phyloP scores from a whole-genome alignment of 2,113 vertebrate genomes.

The Myotis lucifugus region DNA sequence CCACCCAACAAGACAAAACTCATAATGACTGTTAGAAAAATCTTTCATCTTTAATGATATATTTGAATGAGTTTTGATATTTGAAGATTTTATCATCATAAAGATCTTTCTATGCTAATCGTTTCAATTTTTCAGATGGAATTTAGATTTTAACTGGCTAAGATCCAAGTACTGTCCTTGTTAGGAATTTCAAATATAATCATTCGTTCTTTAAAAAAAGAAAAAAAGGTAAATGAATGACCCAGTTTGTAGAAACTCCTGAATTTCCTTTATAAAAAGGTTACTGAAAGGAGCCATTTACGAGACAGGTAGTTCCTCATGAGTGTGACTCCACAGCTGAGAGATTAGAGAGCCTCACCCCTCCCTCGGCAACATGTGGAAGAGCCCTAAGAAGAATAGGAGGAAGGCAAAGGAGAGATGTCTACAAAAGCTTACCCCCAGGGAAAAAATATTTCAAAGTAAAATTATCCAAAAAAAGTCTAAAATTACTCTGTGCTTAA shows the following conservation, averaged over 20 bases:
- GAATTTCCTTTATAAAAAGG: constrained; percentile 32
- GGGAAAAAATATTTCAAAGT: constrained; percentile 22
- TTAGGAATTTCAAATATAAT: constrained; percentile 49
- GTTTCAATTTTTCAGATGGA: constrained; percentile 12
- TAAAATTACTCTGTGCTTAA: not conserved
- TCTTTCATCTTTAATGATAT: constrained; percentile 52
- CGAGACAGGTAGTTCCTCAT: not conserved
- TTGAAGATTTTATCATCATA: constrained; percentile 47
- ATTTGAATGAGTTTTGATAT: constrained; percentile 55
- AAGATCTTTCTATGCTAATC: constrained; percentile 51
- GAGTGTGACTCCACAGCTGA: not conserved
- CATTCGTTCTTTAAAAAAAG: not conserved
- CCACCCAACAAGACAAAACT: constrained; percentile 50
- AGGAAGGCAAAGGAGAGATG: not conserved
- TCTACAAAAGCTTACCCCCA: not conserved
- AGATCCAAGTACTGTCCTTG: not conserved
- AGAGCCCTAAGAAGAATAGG: not conserved
- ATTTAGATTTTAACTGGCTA: constrained; percentile 48
- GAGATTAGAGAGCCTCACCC: not conserved
- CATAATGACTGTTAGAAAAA: constrained; percentile 13
- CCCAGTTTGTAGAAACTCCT: not conserved
- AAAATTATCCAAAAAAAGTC: not conserved
- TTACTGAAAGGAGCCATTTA: constrained; percentile 6
- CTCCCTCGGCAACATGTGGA: not conserved
- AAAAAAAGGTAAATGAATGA: not conserved